Base-by-base conservation (phyloP, 1,140 invertebrate species). In the Tetramorium parvispinum region DNA sequence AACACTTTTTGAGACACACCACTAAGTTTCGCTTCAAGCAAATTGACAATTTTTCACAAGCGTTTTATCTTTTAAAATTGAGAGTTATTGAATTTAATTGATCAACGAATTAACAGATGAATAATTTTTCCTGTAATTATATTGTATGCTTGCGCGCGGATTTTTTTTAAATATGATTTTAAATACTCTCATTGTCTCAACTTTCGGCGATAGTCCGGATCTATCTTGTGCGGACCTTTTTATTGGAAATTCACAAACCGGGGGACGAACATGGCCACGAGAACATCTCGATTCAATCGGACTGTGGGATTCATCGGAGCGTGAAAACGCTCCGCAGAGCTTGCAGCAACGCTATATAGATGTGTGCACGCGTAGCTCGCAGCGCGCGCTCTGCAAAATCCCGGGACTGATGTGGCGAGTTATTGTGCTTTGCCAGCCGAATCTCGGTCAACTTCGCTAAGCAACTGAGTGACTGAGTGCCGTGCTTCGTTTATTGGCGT, bases 391-490 rank as follows among this genome's bases (percentile, higher is more conserved):
- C 63, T 70, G n/a, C 76, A 90, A 91, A 91, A 90, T 88, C 83
- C 83, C 66, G 43, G 66, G 68, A 87, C 65, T 86, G 88, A 86
- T 83, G 82, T 88, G 87, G 70, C 82, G 89, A 88, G 87, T 90
- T 91, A 91, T 90, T 86, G 88, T 91, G 83, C 89, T 79, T 81
- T 65, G 86, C 51, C 82, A 53, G 82, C 59, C 83, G 82, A 91
- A 91, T 90, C 89, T 90, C 89, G 89, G 89, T 86, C 89, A 88
- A 90, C 89, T 90, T 83, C 78, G 79, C 77, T 85, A 77, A 65
- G 76, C 76, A 77, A 86, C 82, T 88, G 88, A 91, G 73, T 89
- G 88, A 89, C 76, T 91, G 81, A 85, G 82, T 70, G 40, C 76
- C 7, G 81, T 85, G 87, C 73, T 91, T 90, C 86, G 82, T 87